Evolutionary conservation across 2,113 vertebrate species (phyloP).

Genomic region (Ailuropoda melanoleuca): DNA sequence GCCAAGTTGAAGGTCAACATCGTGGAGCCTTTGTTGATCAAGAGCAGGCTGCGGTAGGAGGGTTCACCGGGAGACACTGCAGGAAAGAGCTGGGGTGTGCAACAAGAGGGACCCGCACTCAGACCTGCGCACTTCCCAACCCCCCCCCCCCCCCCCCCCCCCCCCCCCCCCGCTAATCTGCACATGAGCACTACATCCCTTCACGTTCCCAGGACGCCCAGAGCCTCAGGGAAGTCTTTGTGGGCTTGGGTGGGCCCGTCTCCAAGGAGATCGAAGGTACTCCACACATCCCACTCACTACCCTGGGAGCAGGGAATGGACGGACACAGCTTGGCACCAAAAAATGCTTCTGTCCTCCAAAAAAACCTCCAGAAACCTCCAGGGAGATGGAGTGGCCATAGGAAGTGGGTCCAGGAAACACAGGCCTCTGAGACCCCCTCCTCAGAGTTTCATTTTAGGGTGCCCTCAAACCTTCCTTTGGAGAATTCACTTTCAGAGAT

Average conservation of each 20-base stretch:
- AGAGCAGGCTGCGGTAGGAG: conserved; percentile 87
- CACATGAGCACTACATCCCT: background rate
- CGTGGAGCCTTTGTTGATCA: conserved; percentile 87
- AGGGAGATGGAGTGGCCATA: background rate
- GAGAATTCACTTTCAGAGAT: background rate
- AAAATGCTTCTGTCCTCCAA: background rate
- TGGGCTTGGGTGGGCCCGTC: background rate
- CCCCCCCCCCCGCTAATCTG: rapidly evolving
- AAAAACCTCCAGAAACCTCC: background rate
- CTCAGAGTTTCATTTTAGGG: background rate
- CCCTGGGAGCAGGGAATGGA: background rate
- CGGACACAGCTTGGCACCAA: background rate
- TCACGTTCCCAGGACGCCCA: background rate
- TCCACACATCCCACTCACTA: background rate
- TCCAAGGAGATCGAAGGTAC: background rate
- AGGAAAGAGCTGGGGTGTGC: conserved; percentile 88
- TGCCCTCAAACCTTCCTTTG: background rate
- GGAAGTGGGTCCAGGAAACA: background rate
- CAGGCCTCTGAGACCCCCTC: background rate
- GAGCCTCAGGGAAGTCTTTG: background rate
- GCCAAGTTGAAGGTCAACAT: conserved; percentile 88
- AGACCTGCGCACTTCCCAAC: rapidly evolving
- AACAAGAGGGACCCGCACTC: background rate
- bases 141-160: too few relatives aligned
- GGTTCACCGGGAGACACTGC: conserved; percentile 77